Conservation (phyloP, 64 coral and sea anemone species). For the Montipora capricornis region DNA sequence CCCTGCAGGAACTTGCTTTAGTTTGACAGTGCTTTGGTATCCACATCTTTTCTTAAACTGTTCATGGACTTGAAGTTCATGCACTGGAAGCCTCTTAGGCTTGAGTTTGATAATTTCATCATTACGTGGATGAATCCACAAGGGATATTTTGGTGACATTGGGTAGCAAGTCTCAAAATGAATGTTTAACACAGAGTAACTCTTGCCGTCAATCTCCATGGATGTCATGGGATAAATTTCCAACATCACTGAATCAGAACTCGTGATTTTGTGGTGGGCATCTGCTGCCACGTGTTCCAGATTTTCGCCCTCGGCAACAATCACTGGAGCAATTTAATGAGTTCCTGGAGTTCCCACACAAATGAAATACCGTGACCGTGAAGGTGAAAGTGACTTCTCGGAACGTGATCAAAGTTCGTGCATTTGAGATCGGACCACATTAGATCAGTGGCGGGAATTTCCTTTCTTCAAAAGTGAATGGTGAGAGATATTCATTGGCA, state of each 20-base stretch:
- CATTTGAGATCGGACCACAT: conserved; percentile 84
- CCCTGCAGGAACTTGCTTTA: conserved; percentile 90
- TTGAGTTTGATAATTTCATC: conserved; percentile 94
- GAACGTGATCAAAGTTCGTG: conserved; percentile 82
- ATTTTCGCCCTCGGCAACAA: conserved; percentile 73
- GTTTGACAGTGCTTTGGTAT: conserved; percentile 89
- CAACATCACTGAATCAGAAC: conserved; percentile 79
- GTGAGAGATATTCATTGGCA: conserved; percentile 83
- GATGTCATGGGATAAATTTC: conserved; percentile 90
- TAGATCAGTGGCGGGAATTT: conserved; percentile 91
- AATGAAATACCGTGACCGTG: conserved; percentile 91
- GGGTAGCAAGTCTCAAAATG: conserved; percentile 95
- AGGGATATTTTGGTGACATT: conserved; percentile 85
- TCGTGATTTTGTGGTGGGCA: conserved; percentile 83
- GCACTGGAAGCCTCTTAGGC: conserved; percentile 87
- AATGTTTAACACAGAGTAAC: conserved; percentile 90
- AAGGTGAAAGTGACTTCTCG: conserved; percentile 89
- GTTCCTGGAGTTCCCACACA: conserved; percentile 74
- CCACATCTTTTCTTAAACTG: conserved; percentile 96
- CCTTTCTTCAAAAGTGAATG: conserved; percentile 87
- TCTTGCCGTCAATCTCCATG: conserved; percentile 69
- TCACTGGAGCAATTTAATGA: conserved; percentile 37
- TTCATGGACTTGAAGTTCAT: conserved; percentile 91
- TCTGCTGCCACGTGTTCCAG: conserved; percentile 82
- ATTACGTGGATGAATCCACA: conserved; percentile 96